A percentile compares a stretch with the other conserved stretches of the same genome.
Evolutionary conservation across 2,797 vertebrate species (phyloP).

Genomic region (Channallabes apus): DNA sequence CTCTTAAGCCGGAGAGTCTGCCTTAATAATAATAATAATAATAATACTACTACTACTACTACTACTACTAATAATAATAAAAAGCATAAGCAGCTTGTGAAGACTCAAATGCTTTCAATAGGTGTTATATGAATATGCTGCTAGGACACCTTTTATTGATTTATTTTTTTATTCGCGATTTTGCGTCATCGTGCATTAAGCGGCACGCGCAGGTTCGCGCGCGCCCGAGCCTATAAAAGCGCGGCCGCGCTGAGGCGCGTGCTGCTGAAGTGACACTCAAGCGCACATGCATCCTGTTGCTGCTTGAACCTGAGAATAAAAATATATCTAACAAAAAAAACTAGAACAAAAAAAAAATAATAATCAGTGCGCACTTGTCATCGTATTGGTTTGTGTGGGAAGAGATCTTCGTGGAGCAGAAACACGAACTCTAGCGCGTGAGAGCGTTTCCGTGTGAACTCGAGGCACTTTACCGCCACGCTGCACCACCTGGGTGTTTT

Average conservation of each 20-base stretch:
- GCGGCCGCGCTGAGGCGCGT: neutral
- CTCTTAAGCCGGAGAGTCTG: too few relatives aligned
- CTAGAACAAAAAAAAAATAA: too few relatives aligned
- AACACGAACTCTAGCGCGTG: neutral
- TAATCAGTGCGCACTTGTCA: neutral
- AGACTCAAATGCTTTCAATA: too few relatives aligned
- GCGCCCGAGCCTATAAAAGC: slow-evolving; percentile 19
- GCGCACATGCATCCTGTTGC: slow-evolving; percentile 4
- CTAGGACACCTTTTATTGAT: neutral
- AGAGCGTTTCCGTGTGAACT: neutral
- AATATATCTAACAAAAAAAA: neutral
- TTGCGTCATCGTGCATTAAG: slow-evolving; percentile 16
- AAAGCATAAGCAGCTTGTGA: too few relatives aligned
- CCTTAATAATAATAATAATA: too few relatives aligned
- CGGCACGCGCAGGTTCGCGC: slow-evolving; percentile 4
- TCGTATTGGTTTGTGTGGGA: neutral
- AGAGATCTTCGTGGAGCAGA: neutral
- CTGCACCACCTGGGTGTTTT: slow-evolving; percentile 6
- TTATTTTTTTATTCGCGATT: slow-evolving; percentile 15
- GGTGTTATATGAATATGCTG: too few relatives aligned
- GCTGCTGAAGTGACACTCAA: neutral
- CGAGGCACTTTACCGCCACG: slow-evolving; percentile 1
- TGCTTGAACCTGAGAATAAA: neutral
- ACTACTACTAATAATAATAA: too few relatives aligned
- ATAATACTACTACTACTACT: too few relatives aligned